Base-by-base conservation (phyloP, 2,888 invertebrate species). In the Ditylenchus weischeri region DNA sequence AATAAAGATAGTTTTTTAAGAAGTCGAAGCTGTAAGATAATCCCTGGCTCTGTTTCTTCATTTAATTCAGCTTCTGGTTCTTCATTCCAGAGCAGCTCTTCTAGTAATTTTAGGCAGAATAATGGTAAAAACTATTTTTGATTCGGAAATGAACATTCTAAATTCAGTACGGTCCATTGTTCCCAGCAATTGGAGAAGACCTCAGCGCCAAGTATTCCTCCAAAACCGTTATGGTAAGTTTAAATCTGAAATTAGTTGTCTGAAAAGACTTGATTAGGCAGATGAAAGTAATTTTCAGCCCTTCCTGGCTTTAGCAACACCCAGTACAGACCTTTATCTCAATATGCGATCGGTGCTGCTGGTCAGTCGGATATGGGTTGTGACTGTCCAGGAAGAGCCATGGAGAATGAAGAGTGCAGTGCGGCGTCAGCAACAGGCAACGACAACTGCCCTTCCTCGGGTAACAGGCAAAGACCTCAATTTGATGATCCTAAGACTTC, bases 301-400 rank as follows among this genome's bases (percentile, higher is more conserved):
- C 13, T 10, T 21, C 54, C 54, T 29, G 23, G 29, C 21, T 23
- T 23, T 18, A 21, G 54, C 54, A 23, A 23, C 54, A 54, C 21
- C 29, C 54, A 54, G 29, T 54, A 54, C 13, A 4, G 21, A 23
- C 54, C 54, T 15, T 43, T 43, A 1, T 15, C 43, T 43, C 43
- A 43, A 8, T 43, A 43, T 43, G 43, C 43, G 8, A 43, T 6
- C 8, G n/a, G 54, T 54, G 54, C 8, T 23, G 62, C 29, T 23
- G 19, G 38, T 11, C 21, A 62, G 19, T n/a, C 19, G 13, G n/a
- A 8, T 15, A 43, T 43, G 11, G 43, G 23, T 10, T 67, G 67
- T 57, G 66, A 67, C 23, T 67, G 67, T 67, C 67, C 67, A 11
- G 67, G 67, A 7, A 67, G 54, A 36, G 67, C 67, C 15, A 49